phyloP scores from a whole-genome alignment of 2,113 vertebrate genomes.

The Sylvietta virens region DNA sequence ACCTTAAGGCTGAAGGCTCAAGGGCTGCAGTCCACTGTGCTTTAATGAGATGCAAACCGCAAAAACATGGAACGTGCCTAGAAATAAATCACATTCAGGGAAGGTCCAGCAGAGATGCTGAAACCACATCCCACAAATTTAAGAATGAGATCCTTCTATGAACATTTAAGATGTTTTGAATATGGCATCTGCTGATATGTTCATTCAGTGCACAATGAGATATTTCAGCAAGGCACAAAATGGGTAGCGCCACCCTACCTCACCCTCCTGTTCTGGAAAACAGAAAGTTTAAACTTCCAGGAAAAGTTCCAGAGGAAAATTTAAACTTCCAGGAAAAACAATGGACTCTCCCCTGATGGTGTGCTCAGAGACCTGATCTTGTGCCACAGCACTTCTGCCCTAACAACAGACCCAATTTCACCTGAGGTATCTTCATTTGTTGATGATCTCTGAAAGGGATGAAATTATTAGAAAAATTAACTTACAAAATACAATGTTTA shows the following conservation, averaged over 20 bases:
- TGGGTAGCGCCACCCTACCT: rapidly evolving
- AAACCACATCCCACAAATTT: background rate
- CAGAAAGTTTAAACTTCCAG: background rate
- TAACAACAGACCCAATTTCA: background rate
- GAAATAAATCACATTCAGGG: background rate
- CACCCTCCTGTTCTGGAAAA: background rate
- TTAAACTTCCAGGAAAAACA: background rate
- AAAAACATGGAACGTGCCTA: background rate
- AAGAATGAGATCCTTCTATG: background rate
- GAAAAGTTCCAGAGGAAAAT: background rate
- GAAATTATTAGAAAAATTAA: background rate
- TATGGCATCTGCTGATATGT: background rate
- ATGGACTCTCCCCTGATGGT: background rate
- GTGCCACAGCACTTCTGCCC: background rate
- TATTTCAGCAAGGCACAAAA: background rate
- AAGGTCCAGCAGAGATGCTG: background rate
- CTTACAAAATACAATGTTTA: background rate
- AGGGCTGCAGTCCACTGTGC: background rate
- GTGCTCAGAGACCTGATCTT: background rate
- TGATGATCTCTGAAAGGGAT: background rate
- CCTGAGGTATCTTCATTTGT: background rate
- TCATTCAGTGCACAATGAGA: background rate
- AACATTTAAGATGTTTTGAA: background rate
- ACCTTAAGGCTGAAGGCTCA: background rate
- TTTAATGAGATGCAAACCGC: background rate